phyloP scores from a whole-genome alignment of 2,113 vertebrate genomes.

The Dendropsophus ebraccatus region DNA sequence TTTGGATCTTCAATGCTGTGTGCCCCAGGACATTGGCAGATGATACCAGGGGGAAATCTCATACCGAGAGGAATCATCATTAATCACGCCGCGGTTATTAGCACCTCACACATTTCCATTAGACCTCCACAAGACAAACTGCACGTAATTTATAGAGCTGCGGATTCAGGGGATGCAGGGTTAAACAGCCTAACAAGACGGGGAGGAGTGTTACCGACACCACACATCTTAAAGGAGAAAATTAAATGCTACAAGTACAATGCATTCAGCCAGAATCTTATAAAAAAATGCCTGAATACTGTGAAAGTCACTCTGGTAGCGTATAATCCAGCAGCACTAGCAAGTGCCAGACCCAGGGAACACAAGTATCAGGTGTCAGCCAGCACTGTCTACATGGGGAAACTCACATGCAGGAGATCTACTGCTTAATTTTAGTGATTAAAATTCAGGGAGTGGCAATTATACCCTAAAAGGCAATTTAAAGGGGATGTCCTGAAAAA shows the following conservation, averaged over 20 bases:
- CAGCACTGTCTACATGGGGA: no score
- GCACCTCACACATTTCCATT: slow-evolving; percentile 31
- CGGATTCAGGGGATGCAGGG: neutral
- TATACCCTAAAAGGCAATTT: no score
- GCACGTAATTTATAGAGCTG: slow-evolving; percentile 11
- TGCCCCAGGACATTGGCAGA: slow-evolving; percentile 50
- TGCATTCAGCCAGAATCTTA: neutral
- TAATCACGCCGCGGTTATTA: slow-evolving; percentile 42
- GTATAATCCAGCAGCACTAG: neutral
- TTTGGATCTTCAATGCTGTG: slow-evolving; percentile 26
- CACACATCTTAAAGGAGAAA: neutral
- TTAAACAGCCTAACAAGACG: neutral
- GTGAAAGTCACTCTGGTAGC: neutral
- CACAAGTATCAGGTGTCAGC: no score
- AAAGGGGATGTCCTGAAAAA: no score
- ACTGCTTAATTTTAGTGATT: no score
- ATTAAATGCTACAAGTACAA: neutral
- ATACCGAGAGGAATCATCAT: slow-evolving; percentile 38
- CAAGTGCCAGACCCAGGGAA: no score
- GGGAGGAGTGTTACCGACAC: neutral
- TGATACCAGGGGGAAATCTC: slow-evolving; percentile 47
- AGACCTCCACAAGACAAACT: slow-evolving; percentile 42
- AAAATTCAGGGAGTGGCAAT: no score
- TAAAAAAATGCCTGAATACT: neutral
- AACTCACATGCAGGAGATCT: no score